Evolutionary conservation across 2,888 invertebrate genomes (phyloP), one percentile per base, ranked within the genome.

Genomic region (Mythimna pallens): DNA sequence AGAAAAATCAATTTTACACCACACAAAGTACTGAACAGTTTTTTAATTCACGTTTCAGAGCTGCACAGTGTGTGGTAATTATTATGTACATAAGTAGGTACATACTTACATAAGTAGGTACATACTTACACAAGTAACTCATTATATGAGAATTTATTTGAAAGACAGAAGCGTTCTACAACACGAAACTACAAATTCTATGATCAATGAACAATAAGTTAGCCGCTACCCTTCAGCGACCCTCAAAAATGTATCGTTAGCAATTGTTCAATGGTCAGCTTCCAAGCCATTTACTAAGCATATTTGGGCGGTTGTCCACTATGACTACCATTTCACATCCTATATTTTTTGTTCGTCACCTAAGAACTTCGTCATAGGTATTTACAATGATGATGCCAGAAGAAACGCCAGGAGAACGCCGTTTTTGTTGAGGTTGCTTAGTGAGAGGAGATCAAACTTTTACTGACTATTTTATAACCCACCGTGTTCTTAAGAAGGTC

Each of bases 241-340:
- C 61, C 52, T 65, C 9, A 50, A 63, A 68, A 40, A 17, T 65
- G 52, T 52, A n/a, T 34, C 12, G 55, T 65, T 25, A 30, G 34
- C 65, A 76, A 76, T 76, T 70, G 70, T 62, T 62, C 65, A 76
- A 52, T 69, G 69, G 52, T 17, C 40, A 54, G 12, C 50, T 70
- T 57, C 57, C 6, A 36, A 70, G 14, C 25, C 43, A 25, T 61
- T 50, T 69, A 40, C 58, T n/a, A 25, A 40, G n/a, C 25, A n/a
- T n/a, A 2, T 30, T 30, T 22, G 36, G 50, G 30, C 34, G 4
- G 5, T 22, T 40, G 20, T 40, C 14, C 30, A n/a, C n/a, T 9
- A 36, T 55, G 55, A 55, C n/a, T 10, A n/a, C 47, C 34, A 36
- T 25, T 55, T 55, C 7, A 55, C 5, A 55, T 22, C 14, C 12